These are phyloP conservation scores for Bellardia pandia DNA, from an alignment of 2,888 invertebrate species.

Conservation along the genomic window DNA sequence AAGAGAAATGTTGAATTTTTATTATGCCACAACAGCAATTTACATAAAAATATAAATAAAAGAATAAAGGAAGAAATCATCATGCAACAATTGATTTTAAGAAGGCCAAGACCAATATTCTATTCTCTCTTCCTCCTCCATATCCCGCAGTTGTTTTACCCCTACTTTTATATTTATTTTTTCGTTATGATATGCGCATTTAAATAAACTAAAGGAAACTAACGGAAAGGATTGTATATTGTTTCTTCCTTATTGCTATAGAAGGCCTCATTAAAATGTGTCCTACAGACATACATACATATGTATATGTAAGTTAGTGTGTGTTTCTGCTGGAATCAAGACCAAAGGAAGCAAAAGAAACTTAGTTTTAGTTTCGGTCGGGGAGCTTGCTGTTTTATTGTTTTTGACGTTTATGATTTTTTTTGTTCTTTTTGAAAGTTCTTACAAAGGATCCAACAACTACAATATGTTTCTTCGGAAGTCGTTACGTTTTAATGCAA, in stretches of 20 bases:
- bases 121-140: conserved; percentile 12
- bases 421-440: not conserved
- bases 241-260: conserved; percentile 1
- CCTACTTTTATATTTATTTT: not conserved
- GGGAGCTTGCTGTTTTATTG: not conserved
- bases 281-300: conserved; percentile 1
- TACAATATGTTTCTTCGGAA: conserved; percentile 30
- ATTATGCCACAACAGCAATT: conserved; percentile 50
- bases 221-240: conserved; percentile 28
- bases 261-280: conserved; percentile 44
- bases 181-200: conserved; percentile 15
- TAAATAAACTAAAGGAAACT: conserved; percentile 25
- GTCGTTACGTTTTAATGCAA: conserved; percentile 80
- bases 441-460: not conserved
- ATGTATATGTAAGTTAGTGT: not conserved
- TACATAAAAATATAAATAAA: conserved; percentile 30
- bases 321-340: not conserved
- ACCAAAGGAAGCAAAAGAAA: conserved; percentile 10
- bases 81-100: conserved; percentile 60
- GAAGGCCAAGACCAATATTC: conserved; percentile 48
- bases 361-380: not conserved
- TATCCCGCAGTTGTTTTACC: not conserved
- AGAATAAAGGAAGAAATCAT: conserved; percentile 1
- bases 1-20: conserved; percentile 32
- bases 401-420: not conserved